A percentile compares a stretch with the other conserved stretches of the same genome.
Conservation (phyloP, 2,113 vertebrate species). For the Rattus norvegicus region DNA sequence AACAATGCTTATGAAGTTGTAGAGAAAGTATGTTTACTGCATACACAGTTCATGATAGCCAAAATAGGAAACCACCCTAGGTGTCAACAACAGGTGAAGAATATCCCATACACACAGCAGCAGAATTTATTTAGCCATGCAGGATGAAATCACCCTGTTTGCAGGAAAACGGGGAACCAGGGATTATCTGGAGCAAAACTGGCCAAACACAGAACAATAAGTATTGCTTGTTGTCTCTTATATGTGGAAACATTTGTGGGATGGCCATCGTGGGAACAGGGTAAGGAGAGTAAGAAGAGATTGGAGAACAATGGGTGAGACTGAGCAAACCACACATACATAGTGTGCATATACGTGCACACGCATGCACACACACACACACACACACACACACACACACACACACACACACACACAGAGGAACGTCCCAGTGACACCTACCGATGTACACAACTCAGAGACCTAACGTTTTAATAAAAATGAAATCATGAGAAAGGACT, state of each 20-base stretch:
- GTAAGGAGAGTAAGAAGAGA: neutral
- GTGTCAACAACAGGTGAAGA: neutral
- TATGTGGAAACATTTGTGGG: neutral
- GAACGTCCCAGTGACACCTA: neutral
- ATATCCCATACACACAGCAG: neutral
- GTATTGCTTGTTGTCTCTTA: neutral
- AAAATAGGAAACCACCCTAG: neutral
- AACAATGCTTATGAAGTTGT: too few relatives aligned
- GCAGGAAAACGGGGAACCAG: neutral
- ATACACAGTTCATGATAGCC: neutral
- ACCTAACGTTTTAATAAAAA: neutral
- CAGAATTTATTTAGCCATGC: neutral
- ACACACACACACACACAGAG: too few relatives aligned
- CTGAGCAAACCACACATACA: neutral
- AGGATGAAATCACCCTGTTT: neutral
- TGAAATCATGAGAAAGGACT: neutral
- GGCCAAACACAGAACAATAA: neutral
- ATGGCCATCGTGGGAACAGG: neutral
- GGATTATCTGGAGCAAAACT: neutral
- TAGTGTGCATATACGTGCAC: too few relatives aligned
- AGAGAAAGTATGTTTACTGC: neutral
- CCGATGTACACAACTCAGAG: neutral
- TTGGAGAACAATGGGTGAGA: accelerated
- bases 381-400: too few relatives aligned
- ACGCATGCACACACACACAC: neutral